Conservation (phyloP, 2,113 vertebrate genomes). For the Delphinus delphis region DNA sequence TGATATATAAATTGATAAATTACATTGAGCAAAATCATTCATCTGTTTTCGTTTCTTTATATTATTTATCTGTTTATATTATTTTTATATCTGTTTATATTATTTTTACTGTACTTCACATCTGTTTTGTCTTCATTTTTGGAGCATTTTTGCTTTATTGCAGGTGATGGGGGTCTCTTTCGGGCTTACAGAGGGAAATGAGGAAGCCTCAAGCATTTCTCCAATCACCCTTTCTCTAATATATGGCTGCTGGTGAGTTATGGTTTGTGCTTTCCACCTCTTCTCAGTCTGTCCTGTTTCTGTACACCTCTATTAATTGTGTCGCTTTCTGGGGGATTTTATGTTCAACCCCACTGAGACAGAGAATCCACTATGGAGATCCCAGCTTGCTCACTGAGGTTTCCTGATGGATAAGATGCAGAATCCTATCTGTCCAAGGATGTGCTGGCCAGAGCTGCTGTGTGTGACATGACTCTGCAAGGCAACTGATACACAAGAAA, state of each 20-base stretch:
- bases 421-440: not conserved
- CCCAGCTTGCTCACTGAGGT: not conserved
- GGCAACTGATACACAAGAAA: not conserved
- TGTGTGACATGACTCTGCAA: not conserved
- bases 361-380: not conserved
- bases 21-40: not conserved
- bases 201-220: not conserved
- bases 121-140: not conserved
- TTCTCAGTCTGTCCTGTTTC: not conserved
- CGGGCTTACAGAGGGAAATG: not conserved
- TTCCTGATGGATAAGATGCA: not conserved
- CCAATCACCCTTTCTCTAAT: not conserved
- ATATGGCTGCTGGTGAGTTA: not conserved
- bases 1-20: not conserved
- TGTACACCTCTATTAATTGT: not conserved
- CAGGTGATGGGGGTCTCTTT: not conserved
- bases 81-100: not conserved
- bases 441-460: not conserved
- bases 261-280: not conserved
- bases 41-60: not conserved
- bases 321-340: not conserved
- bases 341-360: not conserved
- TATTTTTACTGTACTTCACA: not conserved
- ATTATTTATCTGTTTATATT: not conserved
- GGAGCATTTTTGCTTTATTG: not conserved